These are phyloP conservation scores for Hirundo rustica DNA, from an alignment of 2,797 vertebrate genomes.

Conservation along the genomic window DNA sequence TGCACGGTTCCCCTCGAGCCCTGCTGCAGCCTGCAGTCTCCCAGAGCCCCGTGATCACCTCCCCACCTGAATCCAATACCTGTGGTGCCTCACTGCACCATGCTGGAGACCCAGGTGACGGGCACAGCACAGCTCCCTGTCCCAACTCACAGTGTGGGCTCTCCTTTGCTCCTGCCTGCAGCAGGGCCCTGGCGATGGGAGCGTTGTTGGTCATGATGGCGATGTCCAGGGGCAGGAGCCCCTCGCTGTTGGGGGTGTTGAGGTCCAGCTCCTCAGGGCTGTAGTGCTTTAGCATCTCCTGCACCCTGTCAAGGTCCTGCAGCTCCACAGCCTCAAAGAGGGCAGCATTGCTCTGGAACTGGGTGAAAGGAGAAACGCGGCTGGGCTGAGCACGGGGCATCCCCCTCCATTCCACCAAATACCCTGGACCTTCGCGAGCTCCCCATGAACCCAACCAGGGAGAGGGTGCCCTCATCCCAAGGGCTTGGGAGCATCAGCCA, in stretches of 20 bases:
- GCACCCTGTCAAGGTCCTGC: constrained; percentile 88
- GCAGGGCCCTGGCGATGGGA: constrained; percentile 87
- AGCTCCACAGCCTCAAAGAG: constrained; percentile 92
- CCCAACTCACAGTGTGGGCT: constrained; percentile 90
- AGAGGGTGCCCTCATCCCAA: background rate
- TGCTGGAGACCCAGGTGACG: background rate
- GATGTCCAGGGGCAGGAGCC: constrained; percentile 90
- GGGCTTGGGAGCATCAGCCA: background rate
- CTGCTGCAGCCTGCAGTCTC: background rate
- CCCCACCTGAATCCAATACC: rapidly evolving
- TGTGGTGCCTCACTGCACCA: background rate
- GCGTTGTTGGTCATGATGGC: constrained; percentile 94
- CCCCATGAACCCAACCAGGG: background rate
- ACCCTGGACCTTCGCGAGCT: background rate
- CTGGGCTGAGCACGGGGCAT: rapidly evolving
- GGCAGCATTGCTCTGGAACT: constrained; percentile 89
- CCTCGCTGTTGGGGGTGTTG: constrained; percentile 92
- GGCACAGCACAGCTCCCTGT: rapidly evolving
- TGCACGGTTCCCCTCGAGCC: rapidly evolving
- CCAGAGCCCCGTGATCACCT: background rate
- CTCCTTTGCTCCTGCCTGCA: constrained; percentile 88
- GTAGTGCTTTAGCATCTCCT: constrained; percentile 87
- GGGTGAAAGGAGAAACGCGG: background rate
- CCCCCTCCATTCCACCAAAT: background rate
- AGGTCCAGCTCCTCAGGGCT: constrained; percentile 91